Conservation (phyloP, 2,797 vertebrate species). For the Manis crassicaudata region DNA sequence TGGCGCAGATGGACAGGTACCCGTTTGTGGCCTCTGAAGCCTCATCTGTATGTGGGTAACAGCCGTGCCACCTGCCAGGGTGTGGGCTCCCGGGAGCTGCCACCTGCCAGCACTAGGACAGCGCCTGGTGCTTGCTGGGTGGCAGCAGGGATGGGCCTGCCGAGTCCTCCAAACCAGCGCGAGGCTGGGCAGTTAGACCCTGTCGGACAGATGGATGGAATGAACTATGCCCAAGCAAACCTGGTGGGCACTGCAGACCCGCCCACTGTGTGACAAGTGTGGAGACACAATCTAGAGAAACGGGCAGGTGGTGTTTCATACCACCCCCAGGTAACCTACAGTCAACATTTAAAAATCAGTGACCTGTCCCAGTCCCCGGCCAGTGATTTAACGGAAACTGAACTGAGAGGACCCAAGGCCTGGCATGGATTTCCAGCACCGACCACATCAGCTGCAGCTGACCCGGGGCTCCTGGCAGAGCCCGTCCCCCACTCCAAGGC, state of each 20-base stretch:
- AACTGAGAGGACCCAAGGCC: neutral
- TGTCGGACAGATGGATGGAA: rapidly evolving
- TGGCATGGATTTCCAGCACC: neutral
- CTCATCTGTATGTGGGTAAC: rapidly evolving
- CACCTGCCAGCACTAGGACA: rapidly evolving
- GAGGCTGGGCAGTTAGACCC: neutral
- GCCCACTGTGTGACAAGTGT: neutral
- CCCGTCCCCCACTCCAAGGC: too few species aligned
- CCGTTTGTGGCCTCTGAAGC: neutral
- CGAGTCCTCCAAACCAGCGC: rapidly evolving
- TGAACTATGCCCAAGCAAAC: too few species aligned
- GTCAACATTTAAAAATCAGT: neutral
- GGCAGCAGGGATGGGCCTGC: rapidly evolving
- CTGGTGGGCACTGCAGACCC: rapidly evolving
- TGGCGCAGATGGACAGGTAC: too few species aligned
- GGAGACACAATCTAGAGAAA: neutral
- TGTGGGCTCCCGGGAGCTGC: rapidly evolving
- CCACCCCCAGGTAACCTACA: too few species aligned
- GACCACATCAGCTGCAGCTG: too few species aligned
- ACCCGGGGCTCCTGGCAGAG: too few species aligned
- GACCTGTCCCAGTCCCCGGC: neutral
- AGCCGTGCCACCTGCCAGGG: neutral
- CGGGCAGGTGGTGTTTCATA: rapidly evolving
- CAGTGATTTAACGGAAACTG: neutral
- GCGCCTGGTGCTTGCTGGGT: rapidly evolving